Percentiles rank a stretch among this genome's conserved stretches.
Conservation (phyloP, 2,888 invertebrate genomes). For the Latheticus oryzae region DNA sequence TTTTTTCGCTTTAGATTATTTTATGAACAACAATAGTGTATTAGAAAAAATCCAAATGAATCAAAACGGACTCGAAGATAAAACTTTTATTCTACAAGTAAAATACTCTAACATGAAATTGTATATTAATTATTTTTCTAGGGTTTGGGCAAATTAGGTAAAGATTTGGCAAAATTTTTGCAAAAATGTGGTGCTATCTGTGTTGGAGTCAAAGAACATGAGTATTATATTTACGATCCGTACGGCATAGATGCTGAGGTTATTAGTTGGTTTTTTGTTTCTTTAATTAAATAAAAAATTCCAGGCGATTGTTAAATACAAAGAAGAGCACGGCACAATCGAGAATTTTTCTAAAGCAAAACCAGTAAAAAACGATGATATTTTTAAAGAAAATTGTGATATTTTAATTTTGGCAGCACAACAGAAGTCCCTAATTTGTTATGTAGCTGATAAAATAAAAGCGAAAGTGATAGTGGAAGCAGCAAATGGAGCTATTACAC, state of each 20-base stretch:
- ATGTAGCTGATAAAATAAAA: slow-evolving; percentile 57
- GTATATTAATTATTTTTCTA: slow-evolving; percentile 40
- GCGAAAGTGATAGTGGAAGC: slow-evolving; percentile 62
- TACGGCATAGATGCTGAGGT: slow-evolving; percentile 57
- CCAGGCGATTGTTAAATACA: slow-evolving; percentile 54
- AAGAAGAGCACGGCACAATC: slow-evolving; percentile 52
- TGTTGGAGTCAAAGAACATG: slow-evolving; percentile 60
- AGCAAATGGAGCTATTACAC: slow-evolving; percentile 59
- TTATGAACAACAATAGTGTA: slow-evolving; percentile 55
- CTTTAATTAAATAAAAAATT: too few relatives aligned
- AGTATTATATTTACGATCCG: slow-evolving; percentile 55
- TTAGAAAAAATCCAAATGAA: slow-evolving; percentile 51
- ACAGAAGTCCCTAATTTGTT: slow-evolving; percentile 58
- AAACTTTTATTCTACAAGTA: slow-evolving; percentile 62
- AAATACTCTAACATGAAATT: slow-evolving; percentile 15
- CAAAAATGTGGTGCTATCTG: slow-evolving; percentile 57
- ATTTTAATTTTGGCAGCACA: slow-evolving; percentile 59
- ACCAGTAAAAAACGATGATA: slow-evolving; percentile 46
- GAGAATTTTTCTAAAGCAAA: slow-evolving; percentile 52
- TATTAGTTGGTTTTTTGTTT: slow-evolving; percentile 8
- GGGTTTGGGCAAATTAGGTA: slow-evolving; percentile 61
- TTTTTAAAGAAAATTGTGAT: slow-evolving; percentile 59
- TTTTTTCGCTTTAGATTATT: slow-evolving; percentile 53
- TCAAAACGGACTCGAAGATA: slow-evolving; percentile 51
- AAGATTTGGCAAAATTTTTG: slow-evolving; percentile 52